Evolutionary conservation across 2,888 invertebrate species (phyloP).

Genomic region (Myopa testacea): DNA sequence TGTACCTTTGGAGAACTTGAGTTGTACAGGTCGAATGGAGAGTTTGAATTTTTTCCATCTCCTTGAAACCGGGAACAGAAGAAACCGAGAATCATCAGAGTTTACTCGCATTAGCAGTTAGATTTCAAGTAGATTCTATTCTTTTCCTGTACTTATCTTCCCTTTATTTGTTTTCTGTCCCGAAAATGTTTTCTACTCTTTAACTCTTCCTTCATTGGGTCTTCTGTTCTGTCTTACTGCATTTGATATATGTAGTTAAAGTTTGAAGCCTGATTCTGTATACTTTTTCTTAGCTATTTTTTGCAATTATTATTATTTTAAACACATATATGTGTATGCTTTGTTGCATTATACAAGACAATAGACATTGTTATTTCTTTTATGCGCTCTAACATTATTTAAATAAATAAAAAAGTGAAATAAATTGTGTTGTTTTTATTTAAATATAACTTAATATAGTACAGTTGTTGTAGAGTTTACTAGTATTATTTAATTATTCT

Average conservation of each 20-base stretch:
- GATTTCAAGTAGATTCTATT: too few species aligned
- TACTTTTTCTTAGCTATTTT: not conserved
- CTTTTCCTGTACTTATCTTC: too few species aligned
- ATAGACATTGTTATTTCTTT: not conserved
- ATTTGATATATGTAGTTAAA: not conserved
- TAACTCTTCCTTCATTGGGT: too few species aligned
- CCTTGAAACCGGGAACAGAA: too few species aligned
- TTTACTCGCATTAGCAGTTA: too few species aligned
- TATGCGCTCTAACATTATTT: not conserved
- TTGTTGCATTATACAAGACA: not conserved
- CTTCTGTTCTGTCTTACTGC: too few species aligned
- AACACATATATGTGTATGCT: not conserved
- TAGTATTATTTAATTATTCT: conserved; percentile 11
- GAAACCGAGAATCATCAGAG: too few species aligned
- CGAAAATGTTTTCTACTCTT: too few species aligned
- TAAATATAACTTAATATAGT: conserved; percentile 15
- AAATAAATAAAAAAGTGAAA: conserved; percentile 33
- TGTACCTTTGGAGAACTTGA: too few species aligned
- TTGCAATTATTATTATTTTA: not conserved
- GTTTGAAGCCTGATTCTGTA: not conserved
- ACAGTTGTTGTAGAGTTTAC: conserved; percentile 24
- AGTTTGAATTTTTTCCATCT: too few species aligned
- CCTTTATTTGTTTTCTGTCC: too few species aligned
- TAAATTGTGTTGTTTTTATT: conserved; percentile 33
- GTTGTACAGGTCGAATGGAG: too few species aligned